phyloP scores from a whole-genome alignment of 2,888 invertebrate genomes.

The Dolichopus griseipennis region DNA sequence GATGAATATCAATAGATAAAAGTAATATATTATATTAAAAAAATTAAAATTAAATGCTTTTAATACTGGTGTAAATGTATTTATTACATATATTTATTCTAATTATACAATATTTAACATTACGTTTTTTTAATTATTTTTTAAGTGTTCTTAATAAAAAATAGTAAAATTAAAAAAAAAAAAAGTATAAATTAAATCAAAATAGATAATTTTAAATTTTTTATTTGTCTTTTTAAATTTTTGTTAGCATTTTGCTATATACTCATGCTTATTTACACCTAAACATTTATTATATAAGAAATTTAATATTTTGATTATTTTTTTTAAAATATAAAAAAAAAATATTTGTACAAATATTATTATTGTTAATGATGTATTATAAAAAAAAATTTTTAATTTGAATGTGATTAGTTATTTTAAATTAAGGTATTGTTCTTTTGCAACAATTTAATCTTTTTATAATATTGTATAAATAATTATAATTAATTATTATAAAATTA shows the following conservation, averaged over 20 bases:
- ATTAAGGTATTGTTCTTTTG: no score
- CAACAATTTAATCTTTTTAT: no score
- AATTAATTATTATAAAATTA: no score
- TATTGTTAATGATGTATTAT: neutral
- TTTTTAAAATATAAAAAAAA: neutral
- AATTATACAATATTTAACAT: neutral
- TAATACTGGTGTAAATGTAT: neutral
- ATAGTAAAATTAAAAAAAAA: neutral
- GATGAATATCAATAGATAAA: conserved; percentile 73
- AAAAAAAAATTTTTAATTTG: neutral
- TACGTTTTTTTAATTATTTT: neutral
- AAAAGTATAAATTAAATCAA: neutral
- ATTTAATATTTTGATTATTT: no score
- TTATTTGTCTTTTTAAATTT: neutral
- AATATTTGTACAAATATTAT: neutral
- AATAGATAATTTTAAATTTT: no score
- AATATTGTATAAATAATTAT: no score
- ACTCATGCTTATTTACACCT: neutral
- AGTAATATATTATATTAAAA: neutral
- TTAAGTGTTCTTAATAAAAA: neutral
- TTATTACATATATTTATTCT: neutral
- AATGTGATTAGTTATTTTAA: no score
- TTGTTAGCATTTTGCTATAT: neutral
- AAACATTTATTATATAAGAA: neutral
- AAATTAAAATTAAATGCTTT: neutral